These are phyloP conservation scores for Sapayoa aenigma DNA, from an alignment of 2,113 vertebrate species.

Conservation along the genomic window DNA sequence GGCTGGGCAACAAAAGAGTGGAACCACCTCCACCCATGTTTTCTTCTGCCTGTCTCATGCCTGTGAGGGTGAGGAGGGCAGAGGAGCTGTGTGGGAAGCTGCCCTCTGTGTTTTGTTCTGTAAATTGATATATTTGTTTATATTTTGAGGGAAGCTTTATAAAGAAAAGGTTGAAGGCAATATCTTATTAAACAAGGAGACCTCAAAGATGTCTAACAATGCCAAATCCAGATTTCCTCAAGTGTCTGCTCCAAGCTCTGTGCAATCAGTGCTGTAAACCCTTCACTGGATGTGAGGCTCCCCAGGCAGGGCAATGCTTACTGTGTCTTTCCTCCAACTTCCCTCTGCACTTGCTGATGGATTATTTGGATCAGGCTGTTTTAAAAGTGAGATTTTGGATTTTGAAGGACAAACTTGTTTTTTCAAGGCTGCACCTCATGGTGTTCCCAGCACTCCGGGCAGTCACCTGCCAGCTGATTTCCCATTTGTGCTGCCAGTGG, in stretches of 20 bases:
- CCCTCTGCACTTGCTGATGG: neutral
- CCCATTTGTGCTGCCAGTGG: neutral
- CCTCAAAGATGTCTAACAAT: neutral
- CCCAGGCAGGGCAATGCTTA: neutral
- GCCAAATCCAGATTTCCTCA: neutral
- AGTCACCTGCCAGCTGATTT: neutral
- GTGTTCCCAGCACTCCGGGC: neutral
- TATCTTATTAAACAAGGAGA: neutral
- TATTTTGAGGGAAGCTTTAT: neutral
- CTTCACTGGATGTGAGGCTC: neutral
- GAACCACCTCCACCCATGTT: accelerated
- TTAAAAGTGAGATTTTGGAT: neutral
- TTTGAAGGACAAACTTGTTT: neutral
- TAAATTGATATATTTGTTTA: neutral
- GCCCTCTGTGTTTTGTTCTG: neutral
- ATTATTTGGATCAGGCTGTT: neutral
- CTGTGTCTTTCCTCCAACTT: accelerated
- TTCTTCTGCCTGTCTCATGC: neutral
- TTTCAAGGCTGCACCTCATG: neutral
- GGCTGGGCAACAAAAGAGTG: neutral
- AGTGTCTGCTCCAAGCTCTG: neutral
- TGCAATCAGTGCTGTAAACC: neutral
- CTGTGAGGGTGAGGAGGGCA: neutral
- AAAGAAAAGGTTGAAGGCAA: neutral
- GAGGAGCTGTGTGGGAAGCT: neutral